phyloP scores from a whole-genome alignment of 2,113 vertebrate species.

The Upupa epops region DNA sequence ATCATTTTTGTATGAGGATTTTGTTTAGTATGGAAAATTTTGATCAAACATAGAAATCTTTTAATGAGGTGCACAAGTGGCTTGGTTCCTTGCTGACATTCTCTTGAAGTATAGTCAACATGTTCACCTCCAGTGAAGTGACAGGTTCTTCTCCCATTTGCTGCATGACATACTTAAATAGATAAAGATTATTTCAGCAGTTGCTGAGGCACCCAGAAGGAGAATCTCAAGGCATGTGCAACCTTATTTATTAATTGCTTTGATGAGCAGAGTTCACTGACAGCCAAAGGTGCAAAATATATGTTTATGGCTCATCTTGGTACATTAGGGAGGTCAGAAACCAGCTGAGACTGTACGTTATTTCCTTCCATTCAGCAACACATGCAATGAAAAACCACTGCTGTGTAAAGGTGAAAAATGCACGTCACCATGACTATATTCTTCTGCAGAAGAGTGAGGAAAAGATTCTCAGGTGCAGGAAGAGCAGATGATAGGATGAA shows the following conservation, averaged over 20 bases:
- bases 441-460: neutral
- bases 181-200: neutral
- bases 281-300: conserved; percentile 28
- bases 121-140: neutral
- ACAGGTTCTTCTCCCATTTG: neutral
- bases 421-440: neutral
- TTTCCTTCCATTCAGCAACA: conserved; percentile 53
- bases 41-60: neutral
- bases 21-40: neutral
- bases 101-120: neutral
- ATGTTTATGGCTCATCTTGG: conserved; percentile 42
- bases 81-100: neutral
- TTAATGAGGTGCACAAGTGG: neutral
- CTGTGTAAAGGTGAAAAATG: conserved; percentile 28
- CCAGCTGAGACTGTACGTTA: conserved; percentile 31
- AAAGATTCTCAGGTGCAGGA: neutral
- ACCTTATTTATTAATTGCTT: conserved; percentile 17
- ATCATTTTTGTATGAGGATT: neutral
- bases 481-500: neutral
- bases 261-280: neutral
- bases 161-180: neutral
- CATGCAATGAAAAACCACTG: conserved; percentile 12
- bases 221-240: neutral
- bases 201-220: neutral
- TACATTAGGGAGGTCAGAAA: conserved; percentile 27